These are phyloP conservation scores for Ditula angustiorana DNA, from an alignment of 2,888 invertebrate species.

Conservation along the genomic window DNA sequence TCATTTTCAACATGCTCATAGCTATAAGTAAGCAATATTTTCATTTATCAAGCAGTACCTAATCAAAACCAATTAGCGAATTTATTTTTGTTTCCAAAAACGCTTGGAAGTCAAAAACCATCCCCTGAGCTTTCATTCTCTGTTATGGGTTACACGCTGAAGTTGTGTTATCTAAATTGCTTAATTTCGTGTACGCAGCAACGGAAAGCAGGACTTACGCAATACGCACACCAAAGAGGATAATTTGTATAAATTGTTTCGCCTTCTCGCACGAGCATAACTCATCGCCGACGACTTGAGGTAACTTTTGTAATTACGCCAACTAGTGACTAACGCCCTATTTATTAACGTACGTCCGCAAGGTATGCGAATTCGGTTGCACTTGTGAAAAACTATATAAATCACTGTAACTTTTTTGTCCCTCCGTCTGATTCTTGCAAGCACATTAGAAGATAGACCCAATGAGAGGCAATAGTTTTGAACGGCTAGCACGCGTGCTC, in stretches of 20 bases:
- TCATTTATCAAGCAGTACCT: no score
- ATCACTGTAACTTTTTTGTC: no score
- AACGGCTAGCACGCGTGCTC: no score
- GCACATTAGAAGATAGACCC: no score
- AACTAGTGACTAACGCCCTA: slow-evolving; percentile 22
- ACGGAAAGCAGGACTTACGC: slow-evolving; percentile 27
- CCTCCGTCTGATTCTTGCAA: no score
- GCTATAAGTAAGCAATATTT: no score
- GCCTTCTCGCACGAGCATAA: slow-evolving; percentile 20
- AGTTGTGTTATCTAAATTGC: background rate
- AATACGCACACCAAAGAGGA: slow-evolving; percentile 28
- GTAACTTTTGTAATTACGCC: slow-evolving; percentile 38
- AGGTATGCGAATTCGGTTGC: background rate
- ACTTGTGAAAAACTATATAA: no score
- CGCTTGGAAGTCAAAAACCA: background rate
- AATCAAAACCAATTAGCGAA: no score
- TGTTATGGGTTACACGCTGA: background rate
- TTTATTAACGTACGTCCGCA: background rate
- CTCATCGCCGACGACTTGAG: slow-evolving; percentile 35
- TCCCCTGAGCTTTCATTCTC: background rate
- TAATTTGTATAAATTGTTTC: slow-evolving; percentile 39
- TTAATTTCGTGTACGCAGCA: slow-evolving; percentile 11
- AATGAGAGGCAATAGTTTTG: no score
- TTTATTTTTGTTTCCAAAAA: no score
- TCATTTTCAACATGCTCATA: no score